Base-by-base conservation (phyloP, 1,140 invertebrate species). In the Heliconius eleuchia region DNA sequence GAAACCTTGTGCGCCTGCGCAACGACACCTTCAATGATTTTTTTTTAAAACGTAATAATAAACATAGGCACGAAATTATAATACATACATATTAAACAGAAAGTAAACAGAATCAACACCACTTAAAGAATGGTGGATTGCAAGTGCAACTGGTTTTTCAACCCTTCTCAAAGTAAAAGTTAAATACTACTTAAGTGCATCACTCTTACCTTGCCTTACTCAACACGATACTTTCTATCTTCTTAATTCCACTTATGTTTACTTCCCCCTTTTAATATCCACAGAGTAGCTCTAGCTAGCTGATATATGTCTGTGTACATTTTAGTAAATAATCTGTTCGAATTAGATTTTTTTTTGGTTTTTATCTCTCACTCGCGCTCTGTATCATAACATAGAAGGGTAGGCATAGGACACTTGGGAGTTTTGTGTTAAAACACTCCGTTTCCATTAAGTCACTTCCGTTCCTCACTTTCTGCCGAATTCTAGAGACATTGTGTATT, bases 121-220 rank as follows among this genome's bases (percentile, higher is more conserved):
- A 66, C 60, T 66, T 23, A 66, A 60, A 13, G 27, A 23, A 66
- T 27, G 60, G 60, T 27, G 60, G 60, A 30, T 30, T n/a, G 60
- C 30, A 30, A 66, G 60, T n/a, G 19, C 71, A 72, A 72, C 71
- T 72, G 34, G 71, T 72, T 72, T 42, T 23, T 72, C 71, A 72
- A 72, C 71, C 71, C 71, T 42, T 72, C n/a, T 72, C 19, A 72
- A 72, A 42, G 34, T 72, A 39, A 72, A 42, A 72, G 37, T 72
- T 72, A 39, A 39, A 72, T 72, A 72, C 71, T 42, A 72, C 30
- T 72, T 72, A 72, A 72, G 71, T 72, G 19, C 71, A 60, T 60
- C 55, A 60, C 71, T 72, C 71, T 72, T 72, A 72, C 27, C 60
- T 66, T 66, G 1, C 60, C 27, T 66, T 66, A 3, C 60, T 72